Evolutionary conservation across 1,140 invertebrate genomes (phyloP), one percentile per base, ranked within the genome.

Genomic region (Leptinotarsa lineolata): DNA sequence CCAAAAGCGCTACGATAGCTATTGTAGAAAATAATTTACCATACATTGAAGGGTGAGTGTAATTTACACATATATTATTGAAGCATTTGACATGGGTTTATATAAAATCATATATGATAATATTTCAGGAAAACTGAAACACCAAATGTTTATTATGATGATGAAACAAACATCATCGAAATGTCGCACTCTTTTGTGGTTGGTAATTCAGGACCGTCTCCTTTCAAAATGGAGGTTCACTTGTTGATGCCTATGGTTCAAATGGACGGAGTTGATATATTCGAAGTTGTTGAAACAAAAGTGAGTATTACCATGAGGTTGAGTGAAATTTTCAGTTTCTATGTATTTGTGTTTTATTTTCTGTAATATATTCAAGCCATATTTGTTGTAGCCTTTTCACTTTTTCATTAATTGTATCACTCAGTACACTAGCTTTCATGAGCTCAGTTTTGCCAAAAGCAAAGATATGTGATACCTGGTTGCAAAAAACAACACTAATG

Each of bases 21-120:
- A 22, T 71, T 63, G n/a, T 18, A 20, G 18, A 15, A 45, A 4
- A 20, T 16, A 71, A 64, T 63, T 63, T 22, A 15, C 69, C 69
- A 20, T 63, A 71, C 44, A 71, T 71, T 20, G 58, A 71, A 46
- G 69, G 69, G 69, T 71, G 22, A 61, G 69, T 63, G 13, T 48
- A 54, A 39, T 39, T 39, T 0, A 39, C 11, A 39, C 30, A 2
- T 39, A 0, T 11, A 39, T 8, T 39, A 8, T 39, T 39, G 30
- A 39, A 39, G 1, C 2, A 39, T 39, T 4, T 39, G 30, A 39
- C 0, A 2, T 11, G 1, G 3, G 11, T 39, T 8, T 8, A 39
- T 3, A 39, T 39, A 11, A 0, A 39, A 39, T 2, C 30, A 39
- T 39, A 3, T 1, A 11, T 39, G 11, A 39, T 6, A 0, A 24